A percentile compares a stretch with the other conserved stretches of the same genome.
phyloP scores from a whole-genome alignment of 37 sponge, comb jelly and placozoan species.

The Geodia barretti region DNA sequence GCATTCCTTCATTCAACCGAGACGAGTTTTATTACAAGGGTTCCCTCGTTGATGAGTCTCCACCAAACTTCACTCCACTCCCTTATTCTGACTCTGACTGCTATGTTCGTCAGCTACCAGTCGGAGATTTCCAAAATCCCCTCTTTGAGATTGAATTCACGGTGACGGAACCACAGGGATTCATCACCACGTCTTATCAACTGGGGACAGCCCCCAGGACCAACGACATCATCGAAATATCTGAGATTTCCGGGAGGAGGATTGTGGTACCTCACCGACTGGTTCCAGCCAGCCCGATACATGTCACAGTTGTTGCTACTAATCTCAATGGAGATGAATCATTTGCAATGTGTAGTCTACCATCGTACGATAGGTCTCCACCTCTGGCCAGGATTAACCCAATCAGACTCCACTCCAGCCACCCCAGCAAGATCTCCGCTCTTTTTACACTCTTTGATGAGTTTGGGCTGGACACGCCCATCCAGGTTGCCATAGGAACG shows the following conservation, averaged over 20 bases:
- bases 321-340: conserved; percentile 34
- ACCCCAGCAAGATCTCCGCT: conserved; percentile 48
- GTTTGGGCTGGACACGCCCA: conserved; percentile 31
- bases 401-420: conserved; percentile 47
- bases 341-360: conserved; percentile 35
- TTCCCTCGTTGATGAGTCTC: conserved; percentile 34
- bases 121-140: conserved; percentile 45
- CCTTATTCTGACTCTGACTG: conserved; percentile 38
- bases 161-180: conserved; percentile 47
- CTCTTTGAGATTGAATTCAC: conserved; percentile 67
- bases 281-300: conserved; percentile 5
- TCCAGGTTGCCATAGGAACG: conserved; percentile 71
- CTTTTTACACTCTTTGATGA: conserved; percentile 70
- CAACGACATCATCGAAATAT: conserved; percentile 12
- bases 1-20: conserved; percentile 60
- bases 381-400: conserved; percentile 73
- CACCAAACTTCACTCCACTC: conserved; percentile 37
- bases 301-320: conserved; percentile 31
- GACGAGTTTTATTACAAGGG: conserved; percentile 60
- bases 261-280: conserved; percentile 43
- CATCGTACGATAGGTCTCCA: conserved; percentile 59
- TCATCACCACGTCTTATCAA: conserved; percentile 15
- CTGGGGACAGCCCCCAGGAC: conserved; percentile 28
- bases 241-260: conserved; percentile 30
- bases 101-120: conserved; percentile 62